Conservation (phyloP, 1,140 invertebrate genomes). For the Ruditapes philippinarum region DNA sequence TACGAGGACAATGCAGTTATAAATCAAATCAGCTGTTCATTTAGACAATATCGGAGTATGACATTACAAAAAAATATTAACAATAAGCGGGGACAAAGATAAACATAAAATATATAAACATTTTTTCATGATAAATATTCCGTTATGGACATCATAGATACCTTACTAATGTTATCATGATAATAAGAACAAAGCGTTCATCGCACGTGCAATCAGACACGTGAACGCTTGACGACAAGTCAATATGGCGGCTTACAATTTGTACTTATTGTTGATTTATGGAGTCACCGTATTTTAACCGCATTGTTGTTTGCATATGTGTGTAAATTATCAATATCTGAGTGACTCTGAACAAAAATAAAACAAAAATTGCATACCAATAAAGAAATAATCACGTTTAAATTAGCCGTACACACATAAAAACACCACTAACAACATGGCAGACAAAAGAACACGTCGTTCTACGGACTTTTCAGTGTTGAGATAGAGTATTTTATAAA, state of each 20-base stretch:
- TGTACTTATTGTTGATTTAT: neutral
- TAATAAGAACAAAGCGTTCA: neutral
- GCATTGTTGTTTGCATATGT: neutral
- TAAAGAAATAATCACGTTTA: too few species aligned
- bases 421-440: too few species aligned
- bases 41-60: too few species aligned
- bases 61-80: conserved; percentile 32
- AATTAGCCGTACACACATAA: too few species aligned
- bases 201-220: neutral
- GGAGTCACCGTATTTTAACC: neutral
- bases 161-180: neutral
- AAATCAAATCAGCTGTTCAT: too few species aligned
- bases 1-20: too few species aligned
- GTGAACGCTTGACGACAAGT: neutral
- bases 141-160: neutral
- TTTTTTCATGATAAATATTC: neutral
- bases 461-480: too few species aligned
- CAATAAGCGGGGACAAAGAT: conserved; percentile 15
- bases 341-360: neutral
- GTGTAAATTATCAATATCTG: too few species aligned
- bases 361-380: neutral
- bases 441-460: too few species aligned
- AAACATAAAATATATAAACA: neutral
- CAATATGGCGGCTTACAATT: neutral
- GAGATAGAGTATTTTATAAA: too few species aligned